Evolutionary conservation across 2,113 vertebrate species (phyloP).

Genomic region (Pseudorhombus dupliciocellatus): DNA sequence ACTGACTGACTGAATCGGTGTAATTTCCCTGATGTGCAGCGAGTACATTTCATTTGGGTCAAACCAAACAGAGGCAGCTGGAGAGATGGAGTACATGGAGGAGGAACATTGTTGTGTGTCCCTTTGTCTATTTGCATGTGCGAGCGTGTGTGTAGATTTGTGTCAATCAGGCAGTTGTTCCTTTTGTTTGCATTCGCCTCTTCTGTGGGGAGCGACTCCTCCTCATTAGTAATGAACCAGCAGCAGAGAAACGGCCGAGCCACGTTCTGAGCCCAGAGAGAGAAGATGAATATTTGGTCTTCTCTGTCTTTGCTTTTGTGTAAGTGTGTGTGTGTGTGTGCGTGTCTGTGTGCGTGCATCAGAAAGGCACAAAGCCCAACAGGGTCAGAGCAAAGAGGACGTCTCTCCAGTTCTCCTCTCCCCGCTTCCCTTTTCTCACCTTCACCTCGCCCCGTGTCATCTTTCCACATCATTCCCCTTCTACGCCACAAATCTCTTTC

Average conservation of each 20-base stretch:
- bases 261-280: slow-evolving; percentile 38
- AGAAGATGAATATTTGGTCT: slow-evolving; percentile 68
- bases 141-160: background rate
- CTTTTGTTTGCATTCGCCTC: slow-evolving; percentile 50
- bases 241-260: slow-evolving; percentile 50
- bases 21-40: no score
- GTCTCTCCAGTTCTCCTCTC: slow-evolving; percentile 32
- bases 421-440: slow-evolving; percentile 32
- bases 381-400: slow-evolving; percentile 38
- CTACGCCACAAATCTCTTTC: slow-evolving; percentile 7
- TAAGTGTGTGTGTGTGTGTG: slow-evolving; percentile 11
- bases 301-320: slow-evolving; percentile 37
- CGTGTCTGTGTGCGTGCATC: slow-evolving; percentile 3
- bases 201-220: slow-evolving; percentile 37
- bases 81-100: no score
- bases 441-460: slow-evolving; percentile 15
- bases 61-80: no score
- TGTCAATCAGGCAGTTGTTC: slow-evolving; percentile 48
- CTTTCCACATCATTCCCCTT: slow-evolving; percentile 22
- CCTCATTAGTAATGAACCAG: slow-evolving; percentile 69
- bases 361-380: slow-evolving; percentile 20
- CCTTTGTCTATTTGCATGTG: background rate
- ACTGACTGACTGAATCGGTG: no score
- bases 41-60: no score
- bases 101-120: no score